phyloP scores from a whole-genome alignment of 2,113 vertebrate species.

The Enhydra lutris region DNA sequence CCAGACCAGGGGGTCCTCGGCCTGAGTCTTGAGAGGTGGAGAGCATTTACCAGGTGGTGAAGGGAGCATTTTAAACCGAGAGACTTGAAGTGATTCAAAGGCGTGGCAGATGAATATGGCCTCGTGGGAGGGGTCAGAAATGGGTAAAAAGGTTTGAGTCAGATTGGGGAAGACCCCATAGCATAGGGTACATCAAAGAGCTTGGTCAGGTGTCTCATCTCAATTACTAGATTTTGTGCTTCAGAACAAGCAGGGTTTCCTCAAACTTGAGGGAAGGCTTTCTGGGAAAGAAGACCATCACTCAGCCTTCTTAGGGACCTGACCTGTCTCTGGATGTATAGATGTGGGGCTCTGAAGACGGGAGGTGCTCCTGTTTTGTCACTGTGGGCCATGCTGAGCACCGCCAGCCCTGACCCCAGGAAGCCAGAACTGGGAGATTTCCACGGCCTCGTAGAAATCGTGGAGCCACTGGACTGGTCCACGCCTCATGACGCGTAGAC shows the following conservation, averaged over 20 bases:
- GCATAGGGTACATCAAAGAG: neutral
- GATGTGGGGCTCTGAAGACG: neutral
- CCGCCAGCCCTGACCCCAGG: neutral
- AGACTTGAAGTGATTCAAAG: no score
- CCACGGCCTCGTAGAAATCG: accelerated
- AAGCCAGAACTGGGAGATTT: neutral
- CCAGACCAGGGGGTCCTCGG: neutral
- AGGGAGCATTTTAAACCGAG: neutral
- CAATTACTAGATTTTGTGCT: neutral
- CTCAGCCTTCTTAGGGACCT: neutral
- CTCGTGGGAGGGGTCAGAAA: neutral
- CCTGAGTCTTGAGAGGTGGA: neutral
- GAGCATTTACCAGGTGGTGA: neutral
- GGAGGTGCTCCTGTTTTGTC: neutral
- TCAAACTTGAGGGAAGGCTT: neutral
- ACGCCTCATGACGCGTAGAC: accelerated
- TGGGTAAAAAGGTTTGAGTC: neutral
- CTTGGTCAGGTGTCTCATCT: neutral
- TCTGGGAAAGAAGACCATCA: neutral
- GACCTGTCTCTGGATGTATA: neutral
- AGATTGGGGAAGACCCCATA: neutral
- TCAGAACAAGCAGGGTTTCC: neutral
- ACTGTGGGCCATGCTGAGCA: no score
- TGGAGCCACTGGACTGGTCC: neutral
- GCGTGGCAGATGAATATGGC: neutral